Evolutionary conservation across 2,888 invertebrate species (phyloP).

Genomic region (Drosophila sordidapex): DNA sequence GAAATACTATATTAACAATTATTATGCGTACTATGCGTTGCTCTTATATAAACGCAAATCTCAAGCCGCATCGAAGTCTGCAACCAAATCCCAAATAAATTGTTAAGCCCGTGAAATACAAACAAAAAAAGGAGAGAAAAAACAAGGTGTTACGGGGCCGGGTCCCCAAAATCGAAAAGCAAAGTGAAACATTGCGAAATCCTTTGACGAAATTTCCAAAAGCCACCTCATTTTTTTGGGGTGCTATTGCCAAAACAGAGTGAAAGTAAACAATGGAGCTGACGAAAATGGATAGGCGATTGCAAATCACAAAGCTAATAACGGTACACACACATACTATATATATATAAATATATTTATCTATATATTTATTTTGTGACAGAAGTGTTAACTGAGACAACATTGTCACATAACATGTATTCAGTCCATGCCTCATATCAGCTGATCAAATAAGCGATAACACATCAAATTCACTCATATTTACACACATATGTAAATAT

Average conservation of each 20-base stretch:
- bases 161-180: constrained; percentile 22
- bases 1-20: constrained; percentile 22
- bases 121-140: constrained; percentile 9
- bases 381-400: constrained; percentile 12
- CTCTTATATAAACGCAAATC: constrained; percentile 20
- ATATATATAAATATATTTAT: neutral
- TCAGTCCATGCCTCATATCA: constrained; percentile 1
- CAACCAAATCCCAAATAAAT: neutral
- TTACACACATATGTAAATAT: constrained; percentile 1
- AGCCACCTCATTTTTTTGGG: constrained; percentile 40
- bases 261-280: constrained; percentile 75
- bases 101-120: neutral
- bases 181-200: constrained; percentile 59
- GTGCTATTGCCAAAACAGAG: constrained; percentile 48
- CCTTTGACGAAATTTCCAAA: constrained; percentile 55
- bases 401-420: constrained; percentile 35
- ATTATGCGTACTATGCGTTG: constrained; percentile 58
- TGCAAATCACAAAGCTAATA: constrained; percentile 73
- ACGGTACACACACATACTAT: constrained; percentile 68
- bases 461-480: neutral
- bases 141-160: constrained; percentile 21
- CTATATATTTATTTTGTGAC: neutral
- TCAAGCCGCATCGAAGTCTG: constrained; percentile 8
- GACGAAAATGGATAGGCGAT: constrained; percentile 77
- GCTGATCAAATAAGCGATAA: constrained; percentile 31